Percentiles rank a stretch among this genome's conserved stretches.
Evolutionary conservation across 2,888 invertebrate species (phyloP).

Genomic region (Metopia argyrocephala): DNA sequence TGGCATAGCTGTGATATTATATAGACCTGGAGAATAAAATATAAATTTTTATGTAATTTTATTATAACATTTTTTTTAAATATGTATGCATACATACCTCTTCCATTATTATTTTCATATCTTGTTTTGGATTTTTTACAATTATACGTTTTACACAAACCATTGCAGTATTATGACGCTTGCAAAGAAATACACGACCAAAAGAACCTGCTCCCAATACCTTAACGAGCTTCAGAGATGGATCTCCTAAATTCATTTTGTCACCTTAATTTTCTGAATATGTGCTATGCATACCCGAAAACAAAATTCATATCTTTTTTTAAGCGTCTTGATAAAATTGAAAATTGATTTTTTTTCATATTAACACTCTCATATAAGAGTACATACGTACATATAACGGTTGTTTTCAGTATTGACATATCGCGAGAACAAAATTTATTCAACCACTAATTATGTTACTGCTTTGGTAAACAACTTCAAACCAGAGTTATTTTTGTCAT

Average conservation of each 20-base stretch:
- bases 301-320: no score
- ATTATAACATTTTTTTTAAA: neutral
- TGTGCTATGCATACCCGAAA: no score
- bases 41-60: neutral
- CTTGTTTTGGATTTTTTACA: constrained; percentile 69
- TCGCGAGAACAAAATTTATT: neutral
- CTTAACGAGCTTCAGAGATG: constrained; percentile 68
- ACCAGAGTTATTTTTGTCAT: no score
- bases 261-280: neutral
- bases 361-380: no score
- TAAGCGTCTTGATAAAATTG: no score
- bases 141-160: constrained; percentile 76
- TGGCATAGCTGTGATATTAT: constrained; percentile 76
- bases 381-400: neutral
- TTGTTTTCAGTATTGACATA: neutral
- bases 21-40: constrained; percentile 69
- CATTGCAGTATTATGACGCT: constrained; percentile 58
- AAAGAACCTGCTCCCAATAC: constrained; percentile 74
- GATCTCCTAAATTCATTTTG: constrained; percentile 72
- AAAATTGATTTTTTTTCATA: no score
- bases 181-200: constrained; percentile 73
- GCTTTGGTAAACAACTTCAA: no score
- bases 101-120: constrained; percentile 73
- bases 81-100: constrained; percentile 69
- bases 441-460: no score